phyloP scores from a whole-genome alignment of 1,140 invertebrate species.

The Halictus rubicundus region DNA sequence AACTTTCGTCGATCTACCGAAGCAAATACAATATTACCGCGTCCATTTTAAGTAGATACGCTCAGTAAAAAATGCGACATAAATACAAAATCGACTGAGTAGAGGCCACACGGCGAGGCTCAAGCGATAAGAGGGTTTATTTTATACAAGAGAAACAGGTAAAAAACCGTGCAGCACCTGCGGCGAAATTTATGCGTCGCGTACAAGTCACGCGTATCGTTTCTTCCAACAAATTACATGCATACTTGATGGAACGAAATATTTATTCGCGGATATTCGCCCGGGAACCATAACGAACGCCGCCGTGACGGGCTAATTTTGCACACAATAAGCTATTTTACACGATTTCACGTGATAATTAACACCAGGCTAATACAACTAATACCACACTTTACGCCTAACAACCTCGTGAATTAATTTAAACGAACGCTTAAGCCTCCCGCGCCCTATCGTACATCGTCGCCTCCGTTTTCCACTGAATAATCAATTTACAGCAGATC shows the following conservation, averaged over 20 bases:
- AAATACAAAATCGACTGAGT: no score
- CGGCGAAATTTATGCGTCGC: constrained; percentile 41
- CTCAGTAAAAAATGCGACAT: no score
- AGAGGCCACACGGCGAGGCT: no score
- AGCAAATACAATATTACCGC: no score
- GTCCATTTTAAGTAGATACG: no score
- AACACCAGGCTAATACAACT: constrained; percentile 39
- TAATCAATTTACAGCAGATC: constrained; percentile 37
- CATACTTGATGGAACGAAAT: constrained; percentile 40
- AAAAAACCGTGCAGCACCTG: neutral
- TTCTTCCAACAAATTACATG: constrained; percentile 39
- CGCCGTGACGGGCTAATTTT: constrained; percentile 18
- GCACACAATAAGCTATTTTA: constrained; percentile 40
- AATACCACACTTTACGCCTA: constrained; percentile 21
- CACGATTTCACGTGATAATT: constrained; percentile 44
- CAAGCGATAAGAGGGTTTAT: no score
- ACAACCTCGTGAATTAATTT: constrained; percentile 47
- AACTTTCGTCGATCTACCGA: no score
- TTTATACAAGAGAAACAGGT: neutral
- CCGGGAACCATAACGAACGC: constrained; percentile 32
- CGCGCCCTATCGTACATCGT: constrained; percentile 21
- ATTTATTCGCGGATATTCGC: constrained; percentile 29
- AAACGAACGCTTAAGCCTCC: constrained; percentile 35
- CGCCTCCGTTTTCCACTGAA: constrained; percentile 30
- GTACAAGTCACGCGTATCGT: constrained; percentile 37